Conservation (phyloP, 2,113 vertebrate species). For the Indicator indicator region DNA sequence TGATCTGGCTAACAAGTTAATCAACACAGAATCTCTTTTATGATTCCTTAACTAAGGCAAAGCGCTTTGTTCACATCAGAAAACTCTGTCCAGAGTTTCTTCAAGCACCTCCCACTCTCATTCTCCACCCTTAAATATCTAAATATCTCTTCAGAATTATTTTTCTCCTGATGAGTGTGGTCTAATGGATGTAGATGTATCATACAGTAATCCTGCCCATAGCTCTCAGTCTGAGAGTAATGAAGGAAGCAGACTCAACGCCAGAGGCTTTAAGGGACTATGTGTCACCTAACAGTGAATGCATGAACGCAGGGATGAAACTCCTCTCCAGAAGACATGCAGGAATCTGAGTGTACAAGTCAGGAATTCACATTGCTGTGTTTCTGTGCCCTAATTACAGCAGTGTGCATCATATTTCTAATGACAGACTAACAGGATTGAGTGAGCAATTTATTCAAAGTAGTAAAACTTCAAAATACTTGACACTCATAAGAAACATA, state of each 20-base stretch:
- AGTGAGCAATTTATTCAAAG: background rate
- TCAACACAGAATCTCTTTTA: background rate
- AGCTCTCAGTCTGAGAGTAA: background rate
- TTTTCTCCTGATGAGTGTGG: background rate
- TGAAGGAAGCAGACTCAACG: background rate
- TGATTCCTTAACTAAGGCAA: background rate
- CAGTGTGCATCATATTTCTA: background rate
- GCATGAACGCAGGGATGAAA: background rate
- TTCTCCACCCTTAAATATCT: background rate
- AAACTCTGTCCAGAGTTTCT: background rate
- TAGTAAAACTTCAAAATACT: background rate
- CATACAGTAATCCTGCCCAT: background rate
- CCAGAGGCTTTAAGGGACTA: background rate
- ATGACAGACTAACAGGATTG: background rate
- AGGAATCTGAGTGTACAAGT: background rate
- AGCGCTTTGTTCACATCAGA: background rate
- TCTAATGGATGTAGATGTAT: background rate
- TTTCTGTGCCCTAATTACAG: background rate
- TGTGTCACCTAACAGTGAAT: background rate
- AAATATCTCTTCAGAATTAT: background rate
- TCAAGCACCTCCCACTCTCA: background rate
- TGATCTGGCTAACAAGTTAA: background rate
- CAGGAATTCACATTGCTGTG: background rate
- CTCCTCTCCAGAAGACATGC: background rate
- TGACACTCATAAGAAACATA: slow-evolving; percentile 43